Conservation (phyloP, 2,888 invertebrate genomes). For the Urechis unicinctus region DNA sequence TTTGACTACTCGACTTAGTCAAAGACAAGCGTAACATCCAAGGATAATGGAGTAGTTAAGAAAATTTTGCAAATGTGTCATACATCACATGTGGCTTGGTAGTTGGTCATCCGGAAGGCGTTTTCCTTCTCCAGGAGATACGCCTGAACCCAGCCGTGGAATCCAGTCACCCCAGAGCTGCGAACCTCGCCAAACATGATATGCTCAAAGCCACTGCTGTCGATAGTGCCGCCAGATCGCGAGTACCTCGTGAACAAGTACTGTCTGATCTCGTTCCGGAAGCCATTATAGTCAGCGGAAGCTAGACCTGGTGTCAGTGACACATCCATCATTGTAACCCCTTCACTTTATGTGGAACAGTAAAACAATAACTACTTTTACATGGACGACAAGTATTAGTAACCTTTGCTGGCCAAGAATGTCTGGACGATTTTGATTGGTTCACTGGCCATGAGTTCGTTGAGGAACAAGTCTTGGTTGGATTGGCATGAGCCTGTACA, state of each 20-base stretch:
- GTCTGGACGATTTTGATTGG: neutral
- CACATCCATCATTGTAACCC: too few relatives aligned
- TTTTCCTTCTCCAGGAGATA: conserved; percentile 62
- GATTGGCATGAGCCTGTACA: neutral
- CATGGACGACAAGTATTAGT: too few relatives aligned
- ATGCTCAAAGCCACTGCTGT: conserved; percentile 89
- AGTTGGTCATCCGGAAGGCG: neutral
- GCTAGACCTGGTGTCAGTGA: neutral
- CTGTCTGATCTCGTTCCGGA: neutral
- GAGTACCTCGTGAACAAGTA: conserved; percentile 64
- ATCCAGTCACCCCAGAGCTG: conserved; percentile 65
- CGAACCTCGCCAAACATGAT: conserved; percentile 83
- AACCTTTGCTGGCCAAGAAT: neutral
- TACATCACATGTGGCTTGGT: neutral
- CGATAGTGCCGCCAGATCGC: conserved; percentile 59
- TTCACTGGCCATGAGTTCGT: neutral
- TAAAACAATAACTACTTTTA: neutral
- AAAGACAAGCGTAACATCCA: too few relatives aligned
- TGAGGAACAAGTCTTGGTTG: neutral
- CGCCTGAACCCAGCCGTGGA: conserved; percentile 89
- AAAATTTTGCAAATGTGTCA: too few relatives aligned
- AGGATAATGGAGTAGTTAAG: neutral
- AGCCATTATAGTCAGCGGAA: neutral
- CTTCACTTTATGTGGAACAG: too few relatives aligned
- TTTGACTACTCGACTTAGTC: too few relatives aligned